Evolutionary conservation across 2,113 vertebrate genomes (phyloP).

Genomic region (Saguinus imperator): DNA sequence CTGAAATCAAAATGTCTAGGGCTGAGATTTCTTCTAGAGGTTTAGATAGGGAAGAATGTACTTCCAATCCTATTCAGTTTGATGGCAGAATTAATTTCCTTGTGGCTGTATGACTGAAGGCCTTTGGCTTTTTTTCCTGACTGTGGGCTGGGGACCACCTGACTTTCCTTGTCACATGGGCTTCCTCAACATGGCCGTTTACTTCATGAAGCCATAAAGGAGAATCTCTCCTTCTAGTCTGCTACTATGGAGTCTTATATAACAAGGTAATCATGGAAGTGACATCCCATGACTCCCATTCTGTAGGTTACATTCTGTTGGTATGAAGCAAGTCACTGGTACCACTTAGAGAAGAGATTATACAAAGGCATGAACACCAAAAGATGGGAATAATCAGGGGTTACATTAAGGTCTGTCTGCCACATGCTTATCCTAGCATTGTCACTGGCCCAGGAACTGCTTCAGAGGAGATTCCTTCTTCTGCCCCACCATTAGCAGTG

Average conservation of each 20-base stretch:
- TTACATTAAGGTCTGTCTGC: not conserved
- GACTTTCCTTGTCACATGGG: not conserved
- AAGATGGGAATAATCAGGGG: not conserved
- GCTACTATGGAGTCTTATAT: not conserved
- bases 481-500: not conserved
- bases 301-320: not conserved
- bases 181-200: not conserved
- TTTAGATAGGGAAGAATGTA: not conserved
- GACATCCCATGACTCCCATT: not conserved
- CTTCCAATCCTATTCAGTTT: not conserved
- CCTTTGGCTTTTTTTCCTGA: not conserved
- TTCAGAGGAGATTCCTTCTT: not conserved
- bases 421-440: not conserved
- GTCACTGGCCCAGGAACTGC: not conserved
- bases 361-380: not conserved
- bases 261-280: not conserved
- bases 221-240: not conserved
- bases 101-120: not conserved
- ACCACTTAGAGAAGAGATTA: not conserved
- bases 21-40: not conserved
- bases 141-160: not conserved
- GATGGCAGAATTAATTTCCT: not conserved
- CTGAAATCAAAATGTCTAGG: not conserved
- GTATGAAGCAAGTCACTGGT: not conserved
- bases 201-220: not conserved